Evolutionary conservation across 2,113 vertebrate genomes (phyloP).

Genomic region (Abramis brama): DNA sequence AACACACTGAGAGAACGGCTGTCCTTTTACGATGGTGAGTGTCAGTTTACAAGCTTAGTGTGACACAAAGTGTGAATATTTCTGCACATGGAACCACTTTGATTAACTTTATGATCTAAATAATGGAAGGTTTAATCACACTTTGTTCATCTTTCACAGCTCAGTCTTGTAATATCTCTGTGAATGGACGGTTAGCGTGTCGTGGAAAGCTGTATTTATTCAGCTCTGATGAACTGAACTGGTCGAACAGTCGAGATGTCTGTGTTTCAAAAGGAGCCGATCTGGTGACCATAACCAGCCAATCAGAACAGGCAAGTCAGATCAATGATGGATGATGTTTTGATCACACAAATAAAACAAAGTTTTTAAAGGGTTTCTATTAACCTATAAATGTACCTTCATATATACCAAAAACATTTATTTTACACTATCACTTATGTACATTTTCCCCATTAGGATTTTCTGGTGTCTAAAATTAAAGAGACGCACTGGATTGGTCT

Average conservation of each 20-base stretch:
- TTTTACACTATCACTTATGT: neutral
- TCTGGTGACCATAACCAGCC: constrained; percentile 47
- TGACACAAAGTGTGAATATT: neutral
- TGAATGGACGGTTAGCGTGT: neutral
- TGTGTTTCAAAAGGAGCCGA: constrained; percentile 44
- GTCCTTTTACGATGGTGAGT: neutral
- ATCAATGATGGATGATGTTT: too few relatives aligned
- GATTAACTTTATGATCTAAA: neutral
- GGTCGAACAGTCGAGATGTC: constrained; percentile 24
- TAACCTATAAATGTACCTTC: too few relatives aligned
- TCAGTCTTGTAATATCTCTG: neutral
- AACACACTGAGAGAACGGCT: neutral
- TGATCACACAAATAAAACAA: neutral
- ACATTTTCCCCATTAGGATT: neutral
- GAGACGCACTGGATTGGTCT: constrained; percentile 40
- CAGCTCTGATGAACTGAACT: constrained; percentile 37
- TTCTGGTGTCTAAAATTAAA: neutral
- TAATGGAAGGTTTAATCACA: neutral
- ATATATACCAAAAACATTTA: too few relatives aligned
- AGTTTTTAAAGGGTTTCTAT: too few relatives aligned
- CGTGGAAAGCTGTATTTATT: constrained; percentile 49
- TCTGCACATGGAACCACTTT: neutral
- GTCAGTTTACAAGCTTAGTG: neutral
- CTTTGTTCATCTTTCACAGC: neutral
- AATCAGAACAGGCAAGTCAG: constrained; percentile 26